A percentile compares a stretch with the other conserved stretches of the same genome.
Evolutionary conservation across 2,797 vertebrate species (phyloP).

Genomic region (Hoplostethus mediterraneus): DNA sequence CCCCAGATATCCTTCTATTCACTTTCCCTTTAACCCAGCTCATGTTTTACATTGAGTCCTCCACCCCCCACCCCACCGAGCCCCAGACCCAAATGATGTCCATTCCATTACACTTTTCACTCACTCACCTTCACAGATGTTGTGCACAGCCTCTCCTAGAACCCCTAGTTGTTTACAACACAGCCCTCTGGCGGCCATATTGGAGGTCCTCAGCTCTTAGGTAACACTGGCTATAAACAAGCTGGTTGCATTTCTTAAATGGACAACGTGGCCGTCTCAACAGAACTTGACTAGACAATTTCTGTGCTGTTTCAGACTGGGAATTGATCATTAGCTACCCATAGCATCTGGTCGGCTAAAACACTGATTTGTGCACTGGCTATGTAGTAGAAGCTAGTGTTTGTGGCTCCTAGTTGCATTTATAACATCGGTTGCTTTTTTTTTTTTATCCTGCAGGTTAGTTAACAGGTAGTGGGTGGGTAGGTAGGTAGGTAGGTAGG

Average conservation of each 20-base stretch:
- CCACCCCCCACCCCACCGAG: not conserved
- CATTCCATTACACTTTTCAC: constrained; percentile 49
- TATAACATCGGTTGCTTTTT: no score
- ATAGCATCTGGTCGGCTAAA: constrained; percentile 5
- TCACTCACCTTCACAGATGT: constrained; percentile 39
- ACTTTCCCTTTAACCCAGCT: constrained; percentile 32
- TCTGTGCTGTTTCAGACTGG: not conserved
- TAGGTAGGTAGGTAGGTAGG: no score
- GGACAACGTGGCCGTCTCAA: not conserved
- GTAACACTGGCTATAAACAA: constrained; percentile 6
- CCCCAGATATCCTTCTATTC: constrained; percentile 28
- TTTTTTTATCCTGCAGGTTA: no score
- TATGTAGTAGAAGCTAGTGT: no score
- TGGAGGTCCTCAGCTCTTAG: not conserved
- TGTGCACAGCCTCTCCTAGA: constrained; percentile 30
- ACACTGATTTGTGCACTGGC: not conserved
- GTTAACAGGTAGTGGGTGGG: no score
- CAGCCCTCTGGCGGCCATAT: not conserved
- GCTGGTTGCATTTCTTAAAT: not conserved
- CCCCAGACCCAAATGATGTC: constrained; percentile 16
- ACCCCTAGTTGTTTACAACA: constrained; percentile 16
- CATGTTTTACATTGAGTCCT: constrained; percentile 45
- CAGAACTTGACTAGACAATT: constrained; percentile 29
- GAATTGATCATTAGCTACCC: constrained; percentile 5
- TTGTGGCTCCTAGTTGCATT: no score